Evolutionary conservation across 2,113 vertebrate genomes (phyloP), one percentile per base, ranked within the genome.

Genomic region (Actenoides hombroni): DNA sequence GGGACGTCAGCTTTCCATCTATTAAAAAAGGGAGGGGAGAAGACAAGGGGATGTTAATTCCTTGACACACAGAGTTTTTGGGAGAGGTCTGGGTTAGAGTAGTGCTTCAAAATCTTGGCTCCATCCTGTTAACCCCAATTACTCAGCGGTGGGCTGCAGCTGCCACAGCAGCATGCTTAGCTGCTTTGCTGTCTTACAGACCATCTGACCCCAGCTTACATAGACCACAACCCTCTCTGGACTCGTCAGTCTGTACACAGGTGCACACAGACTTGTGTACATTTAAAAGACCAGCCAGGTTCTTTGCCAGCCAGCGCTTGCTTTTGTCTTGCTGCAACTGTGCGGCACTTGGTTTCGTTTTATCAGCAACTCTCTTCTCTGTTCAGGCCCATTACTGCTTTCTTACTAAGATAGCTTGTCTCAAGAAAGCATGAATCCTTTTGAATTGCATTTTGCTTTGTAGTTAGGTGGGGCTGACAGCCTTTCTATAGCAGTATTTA

Each of bases 381-480:
- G 44, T 81, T 79, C 0, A 1, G 23, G 49, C 61, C 35, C 1
- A 1, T 84, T 91, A 61, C 4, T 71, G 33, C 83, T 92, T 84
- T 77, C 61, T 84, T 86, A 77, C 17, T 80, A 74, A 88, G 48
- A 17, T 23, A 25, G 51, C 49, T 83, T 51, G 16, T 93, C 51
- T 94, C 2, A 0, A 18, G 37, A 61, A 74, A n/a, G 63, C 16
- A 37, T 89, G 91, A 95, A 65, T 60, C 46, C 61, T 57, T 85
- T 80, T 73, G 70, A 65, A 88, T 74, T 96, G 40, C 46, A 1
- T 87, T 90, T 91, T 74, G 19, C 65, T 86, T 94, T 90, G 76
- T 67, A 78, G 49, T 67, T 83, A 37, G 35, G 56, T 44, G 88
- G 51, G 57, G 48, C 51, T 85, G 81, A 76, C 74, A 71, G 49